These are phyloP conservation scores for Psilopsiagon aymara DNA, from an alignment of 2,113 vertebrate genomes.

Conservation along the genomic window DNA sequence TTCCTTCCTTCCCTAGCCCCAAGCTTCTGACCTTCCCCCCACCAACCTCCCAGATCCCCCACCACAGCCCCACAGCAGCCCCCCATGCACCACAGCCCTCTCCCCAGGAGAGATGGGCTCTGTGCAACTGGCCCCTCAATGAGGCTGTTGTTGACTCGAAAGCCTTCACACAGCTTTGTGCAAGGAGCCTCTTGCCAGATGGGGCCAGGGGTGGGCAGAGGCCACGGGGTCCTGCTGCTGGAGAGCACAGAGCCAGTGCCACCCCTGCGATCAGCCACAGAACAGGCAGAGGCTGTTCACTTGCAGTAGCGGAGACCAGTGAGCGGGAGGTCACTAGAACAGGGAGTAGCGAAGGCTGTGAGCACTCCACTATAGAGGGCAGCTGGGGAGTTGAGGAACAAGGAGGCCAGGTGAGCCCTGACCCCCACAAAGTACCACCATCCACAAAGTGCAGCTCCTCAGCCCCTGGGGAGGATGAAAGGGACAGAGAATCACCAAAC, in stretches of 20 bases:
- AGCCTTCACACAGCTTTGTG: background rate
- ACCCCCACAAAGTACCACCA: background rate
- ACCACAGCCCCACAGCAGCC: background rate
- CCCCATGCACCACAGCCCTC: background rate
- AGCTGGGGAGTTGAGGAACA: background rate
- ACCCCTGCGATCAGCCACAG: fast-evolving
- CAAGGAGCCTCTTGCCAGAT: background rate
- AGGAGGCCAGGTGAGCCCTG: background rate
- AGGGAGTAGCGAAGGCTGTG: background rate
- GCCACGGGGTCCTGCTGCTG: background rate
- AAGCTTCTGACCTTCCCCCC: background rate
- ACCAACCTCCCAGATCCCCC: background rate
- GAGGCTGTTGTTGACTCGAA: background rate
- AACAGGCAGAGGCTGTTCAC: background rate
- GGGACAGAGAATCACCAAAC: background rate
- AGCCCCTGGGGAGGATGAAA: background rate
- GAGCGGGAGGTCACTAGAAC: background rate
- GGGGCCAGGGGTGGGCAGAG: fast-evolving
- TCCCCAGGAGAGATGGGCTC: background rate
- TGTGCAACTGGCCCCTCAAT: background rate
- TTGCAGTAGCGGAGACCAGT: background rate
- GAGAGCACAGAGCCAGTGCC: background rate
- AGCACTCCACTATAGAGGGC: background rate
- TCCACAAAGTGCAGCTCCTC: background rate
- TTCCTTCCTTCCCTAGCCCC: background rate